Evolutionary conservation across 2,888 invertebrate species (phyloP).

Genomic region (Nephrotoma appendiculata): DNA sequence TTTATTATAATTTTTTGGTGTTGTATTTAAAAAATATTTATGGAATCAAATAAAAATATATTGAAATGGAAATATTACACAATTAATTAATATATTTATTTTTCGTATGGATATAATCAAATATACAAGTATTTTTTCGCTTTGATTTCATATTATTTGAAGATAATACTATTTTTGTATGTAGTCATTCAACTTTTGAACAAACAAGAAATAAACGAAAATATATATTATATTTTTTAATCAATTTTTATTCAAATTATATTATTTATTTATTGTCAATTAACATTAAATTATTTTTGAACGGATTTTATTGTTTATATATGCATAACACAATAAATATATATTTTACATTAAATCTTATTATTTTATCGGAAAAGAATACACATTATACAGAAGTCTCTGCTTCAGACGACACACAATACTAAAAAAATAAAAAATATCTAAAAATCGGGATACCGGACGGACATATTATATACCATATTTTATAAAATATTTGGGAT

Average conservation of each 20-base stretch:
- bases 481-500: background rate
- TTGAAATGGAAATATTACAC: background rate
- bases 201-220: background rate
- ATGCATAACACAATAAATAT: background rate
- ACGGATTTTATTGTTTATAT: background rate
- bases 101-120: background rate
- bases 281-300: background rate
- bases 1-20: background rate
- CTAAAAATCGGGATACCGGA: background rate
- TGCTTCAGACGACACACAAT: background rate
- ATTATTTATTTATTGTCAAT: conserved; percentile 1
- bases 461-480: background rate
- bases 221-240: background rate
- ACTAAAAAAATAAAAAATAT: background rate
- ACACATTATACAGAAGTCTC: background rate
- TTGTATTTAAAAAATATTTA: background rate
- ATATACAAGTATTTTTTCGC: background rate
- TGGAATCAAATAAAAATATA: background rate
- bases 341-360: background rate
- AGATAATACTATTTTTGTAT: background rate
- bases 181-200: background rate
- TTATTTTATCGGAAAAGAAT: background rate
- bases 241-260: background rate
- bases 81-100: background rate
- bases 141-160: background rate